These are phyloP conservation scores for Stramonita haemastoma DNA, from an alignment of 2,888 invertebrate species.

Conservation along the genomic window DNA sequence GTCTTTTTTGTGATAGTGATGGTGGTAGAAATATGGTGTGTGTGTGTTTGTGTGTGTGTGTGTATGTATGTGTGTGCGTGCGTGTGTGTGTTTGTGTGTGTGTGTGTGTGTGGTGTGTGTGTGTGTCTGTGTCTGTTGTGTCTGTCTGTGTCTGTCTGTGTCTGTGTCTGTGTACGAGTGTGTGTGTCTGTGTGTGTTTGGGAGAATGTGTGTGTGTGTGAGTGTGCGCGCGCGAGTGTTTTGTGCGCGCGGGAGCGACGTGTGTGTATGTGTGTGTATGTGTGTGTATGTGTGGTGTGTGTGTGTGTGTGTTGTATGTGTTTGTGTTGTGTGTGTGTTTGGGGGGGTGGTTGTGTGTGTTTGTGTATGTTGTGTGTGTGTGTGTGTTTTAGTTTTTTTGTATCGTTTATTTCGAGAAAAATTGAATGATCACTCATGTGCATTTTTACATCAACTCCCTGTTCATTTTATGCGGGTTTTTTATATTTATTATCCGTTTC, in stretches of 20 bases:
- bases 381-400: not conserved
- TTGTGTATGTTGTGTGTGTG: not conserved
- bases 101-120: too few relatives aligned
- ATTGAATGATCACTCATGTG: too few relatives aligned
- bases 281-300: too few relatives aligned
- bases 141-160: not conserved
- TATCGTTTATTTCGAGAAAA: too few relatives aligned
- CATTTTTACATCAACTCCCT: too few relatives aligned
- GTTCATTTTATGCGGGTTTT: too few relatives aligned
- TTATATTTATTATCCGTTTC: too few relatives aligned
- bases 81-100: too few relatives aligned
- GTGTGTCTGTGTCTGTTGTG: not conserved
- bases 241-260: too few relatives aligned
- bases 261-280: too few relatives aligned
- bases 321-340: not conserved
- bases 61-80: not conserved
- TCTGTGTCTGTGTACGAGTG: not conserved
- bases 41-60: not conserved
- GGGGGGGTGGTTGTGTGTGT: not conserved
- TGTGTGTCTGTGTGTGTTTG: not conserved
- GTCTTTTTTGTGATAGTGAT: not conserved
- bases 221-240: too few relatives aligned
- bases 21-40: not conserved
- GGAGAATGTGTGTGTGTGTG: not conserved
- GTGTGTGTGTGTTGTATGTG: not conserved